Evolutionary conservation across 2,113 vertebrate species (phyloP).

Genomic region (Pagrus major): DNA sequence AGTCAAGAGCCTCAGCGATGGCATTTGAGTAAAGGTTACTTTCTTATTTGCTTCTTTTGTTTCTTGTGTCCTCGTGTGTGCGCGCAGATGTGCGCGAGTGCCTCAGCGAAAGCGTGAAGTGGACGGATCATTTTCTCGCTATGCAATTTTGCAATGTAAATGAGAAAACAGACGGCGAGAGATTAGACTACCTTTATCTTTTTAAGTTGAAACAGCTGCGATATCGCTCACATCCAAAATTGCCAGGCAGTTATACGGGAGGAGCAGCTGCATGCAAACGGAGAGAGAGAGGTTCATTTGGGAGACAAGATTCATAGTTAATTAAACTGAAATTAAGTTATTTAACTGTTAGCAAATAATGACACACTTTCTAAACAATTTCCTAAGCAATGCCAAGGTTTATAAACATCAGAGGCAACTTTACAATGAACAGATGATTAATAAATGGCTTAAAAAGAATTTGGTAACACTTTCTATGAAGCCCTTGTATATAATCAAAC

Average conservation of each 20-base stretch:
- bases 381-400: too few relatives aligned
- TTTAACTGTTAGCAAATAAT: too few relatives aligned
- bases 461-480: too few relatives aligned
- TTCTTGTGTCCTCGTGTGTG: background rate
- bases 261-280: conserved; percentile 33
- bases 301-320: too few relatives aligned
- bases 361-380: too few relatives aligned
- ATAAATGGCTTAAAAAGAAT: too few relatives aligned
- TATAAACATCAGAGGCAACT: too few relatives aligned
- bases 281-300: conserved; percentile 14
- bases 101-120: conserved; percentile 31
- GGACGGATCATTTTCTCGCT: conserved; percentile 48
- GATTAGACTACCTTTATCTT: conserved; percentile 30
- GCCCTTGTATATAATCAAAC: too few relatives aligned
- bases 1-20: conserved; percentile 54
- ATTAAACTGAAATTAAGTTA: too few relatives aligned
- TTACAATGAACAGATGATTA: too few relatives aligned
- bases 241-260: conserved; percentile 30
- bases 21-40: conserved; percentile 75
- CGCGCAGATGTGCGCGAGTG: background rate
- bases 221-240: conserved; percentile 48
- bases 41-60: conserved; percentile 63
- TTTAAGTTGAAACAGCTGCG: conserved; percentile 44
- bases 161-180: conserved; percentile 37
- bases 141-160: conserved; percentile 55